These are phyloP conservation scores for Leuciscus waleckii DNA, from an alignment of 2,797 vertebrate species.

Conservation along the genomic window DNA sequence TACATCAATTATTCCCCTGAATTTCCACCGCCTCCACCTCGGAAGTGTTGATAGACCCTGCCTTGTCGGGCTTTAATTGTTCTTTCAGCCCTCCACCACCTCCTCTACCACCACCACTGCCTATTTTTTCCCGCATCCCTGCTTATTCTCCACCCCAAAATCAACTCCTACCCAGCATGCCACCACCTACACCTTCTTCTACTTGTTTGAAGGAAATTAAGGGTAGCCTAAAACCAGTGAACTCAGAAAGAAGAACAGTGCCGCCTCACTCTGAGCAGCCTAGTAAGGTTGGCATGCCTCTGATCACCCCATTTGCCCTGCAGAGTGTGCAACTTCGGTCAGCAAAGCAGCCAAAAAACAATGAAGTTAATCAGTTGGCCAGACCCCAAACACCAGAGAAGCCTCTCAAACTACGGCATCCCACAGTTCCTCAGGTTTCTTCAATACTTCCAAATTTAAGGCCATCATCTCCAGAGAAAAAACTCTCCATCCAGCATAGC, in stretches of 20 bases:
- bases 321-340: constrained; percentile 92
- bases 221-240: constrained; percentile 67
- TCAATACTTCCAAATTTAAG: constrained; percentile 56
- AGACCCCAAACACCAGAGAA: constrained; percentile 69
- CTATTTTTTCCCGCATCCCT: constrained; percentile 53
- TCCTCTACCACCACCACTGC: constrained; percentile 68
- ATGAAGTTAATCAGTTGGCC: constrained; percentile 63
- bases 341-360: constrained; percentile 76
- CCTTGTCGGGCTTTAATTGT: constrained; percentile 67
- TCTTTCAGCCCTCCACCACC: constrained; percentile 69
- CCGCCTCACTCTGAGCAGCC: constrained; percentile 71
- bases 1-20: constrained; percentile 75
- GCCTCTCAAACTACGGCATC: constrained; percentile 63
- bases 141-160: constrained; percentile 58
- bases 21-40: constrained; percentile 89
- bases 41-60: constrained; percentile 75
- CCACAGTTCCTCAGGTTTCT: constrained; percentile 55
- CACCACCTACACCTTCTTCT: constrained; percentile 75
- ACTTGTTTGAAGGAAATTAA: constrained; percentile 78
- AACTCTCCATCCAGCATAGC: constrained; percentile 50
- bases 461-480: constrained; percentile 74
- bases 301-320: constrained; percentile 89
- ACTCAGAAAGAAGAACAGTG: constrained; percentile 58
- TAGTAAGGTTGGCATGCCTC: constrained; percentile 77
- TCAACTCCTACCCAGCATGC: constrained; percentile 66